Evolutionary conservation across 1,140 invertebrate species (phyloP), one percentile per base, ranked within the genome.

Genomic region (Drosophila chauvacae): DNA sequence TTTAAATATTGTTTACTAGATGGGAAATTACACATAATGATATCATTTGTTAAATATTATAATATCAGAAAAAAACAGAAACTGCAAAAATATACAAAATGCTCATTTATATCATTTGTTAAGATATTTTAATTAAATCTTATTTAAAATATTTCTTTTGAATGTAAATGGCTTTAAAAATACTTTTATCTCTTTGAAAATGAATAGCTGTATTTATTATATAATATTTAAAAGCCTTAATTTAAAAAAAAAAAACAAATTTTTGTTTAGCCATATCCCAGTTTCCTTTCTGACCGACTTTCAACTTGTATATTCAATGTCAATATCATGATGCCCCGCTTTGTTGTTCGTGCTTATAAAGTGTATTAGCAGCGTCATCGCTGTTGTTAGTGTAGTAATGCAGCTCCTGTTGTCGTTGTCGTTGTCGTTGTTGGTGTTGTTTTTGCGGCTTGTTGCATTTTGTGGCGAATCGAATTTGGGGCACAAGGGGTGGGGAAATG

Each of bases 401-500:
- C 51, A 23, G 53, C 64, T 68, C 30, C 33, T 48, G 23, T 26
- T 23, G 13, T n/a, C n/a, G 23, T 47, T 23, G 13, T n/a, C n/a
- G 23, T 47, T 18, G 16, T 45, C 28, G 37, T 41, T 48, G 26
- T 35, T 44, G 23, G 23, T 48, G 23, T 48, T 48, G 16, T 39
- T 37, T 30, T 42, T 48, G 55, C n/a, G 47, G 48, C 57, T 57
- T 72, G 69, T 50, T 74, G 69, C 53, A 76, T 79, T 71, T 68
- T 81, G 79, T 63, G 82, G 81, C 69, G 23, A 64, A 77, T 81
- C 60, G 68, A 84, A 70, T 44, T n/a, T 33, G 66, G 18, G 16
- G 64, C 47, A 13, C 14, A 18, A 35, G 20, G 35, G 14, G 37
- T 0, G 30, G 44, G 23, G 20, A 33, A 18, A 7, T n/a, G 16